phyloP scores from a whole-genome alignment of 2,113 vertebrate species.

The Stegastes partitus region DNA sequence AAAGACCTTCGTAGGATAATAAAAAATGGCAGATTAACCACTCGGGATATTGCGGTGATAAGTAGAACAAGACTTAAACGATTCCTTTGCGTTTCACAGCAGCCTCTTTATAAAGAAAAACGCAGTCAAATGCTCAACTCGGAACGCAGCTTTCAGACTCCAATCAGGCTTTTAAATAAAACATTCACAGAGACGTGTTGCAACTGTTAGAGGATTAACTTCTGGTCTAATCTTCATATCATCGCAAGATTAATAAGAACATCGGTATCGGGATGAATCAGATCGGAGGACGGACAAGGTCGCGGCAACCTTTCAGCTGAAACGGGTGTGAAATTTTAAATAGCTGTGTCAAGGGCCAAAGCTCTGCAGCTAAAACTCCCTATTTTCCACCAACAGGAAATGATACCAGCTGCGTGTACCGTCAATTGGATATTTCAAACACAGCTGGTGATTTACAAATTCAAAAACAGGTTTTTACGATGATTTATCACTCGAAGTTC shows the following conservation, averaged over 20 bases:
- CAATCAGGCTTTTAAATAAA: conserved; percentile 11
- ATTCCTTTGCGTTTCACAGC: not conserved
- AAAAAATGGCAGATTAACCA: not conserved
- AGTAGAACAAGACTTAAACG: conserved; percentile 5
- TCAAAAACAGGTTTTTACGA: not conserved
- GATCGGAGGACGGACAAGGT: conserved; percentile 35
- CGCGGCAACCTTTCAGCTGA: conserved; percentile 47
- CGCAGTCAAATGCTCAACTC: too few relatives aligned
- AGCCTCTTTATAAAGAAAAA: not conserved
- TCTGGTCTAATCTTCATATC: conserved; percentile 40
- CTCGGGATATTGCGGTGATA: not conserved
- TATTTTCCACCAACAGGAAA: not conserved
- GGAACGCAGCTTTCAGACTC: not conserved
- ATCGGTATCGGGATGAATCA: conserved; percentile 46
- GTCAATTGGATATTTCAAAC: not conserved
- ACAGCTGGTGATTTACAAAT: not conserved
- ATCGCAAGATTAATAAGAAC: conserved; percentile 50
- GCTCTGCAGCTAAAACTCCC: not conserved
- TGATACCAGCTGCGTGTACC: not conserved
- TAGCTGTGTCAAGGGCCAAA: conserved; percentile 19
- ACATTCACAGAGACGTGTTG: not conserved
- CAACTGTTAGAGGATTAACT: conserved; percentile 42
- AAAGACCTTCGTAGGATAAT: not conserved
- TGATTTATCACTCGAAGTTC: not conserved
- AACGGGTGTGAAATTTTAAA: conserved; percentile 26